Evolutionary conservation across 2,888 invertebrate genomes (phyloP), one percentile per base, ranked within the genome.

Genomic region (Rotaria macrura): DNA sequence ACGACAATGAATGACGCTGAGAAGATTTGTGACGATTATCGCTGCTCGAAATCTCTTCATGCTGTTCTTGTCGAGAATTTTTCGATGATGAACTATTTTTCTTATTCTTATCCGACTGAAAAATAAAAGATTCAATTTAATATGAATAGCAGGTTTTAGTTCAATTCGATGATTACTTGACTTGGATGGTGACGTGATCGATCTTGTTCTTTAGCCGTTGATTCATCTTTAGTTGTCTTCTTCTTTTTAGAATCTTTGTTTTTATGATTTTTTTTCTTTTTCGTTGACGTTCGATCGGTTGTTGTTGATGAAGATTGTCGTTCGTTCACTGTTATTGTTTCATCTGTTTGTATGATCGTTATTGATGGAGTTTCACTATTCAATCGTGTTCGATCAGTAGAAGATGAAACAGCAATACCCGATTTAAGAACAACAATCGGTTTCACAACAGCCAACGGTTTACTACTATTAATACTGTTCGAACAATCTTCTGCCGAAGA

Each of bases 391-490:
- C 55, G 55, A 57, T 57, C 55, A n/a, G 29, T 29, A 29, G 55
- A n/a, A 10, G 55, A 29, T 29, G 55, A n/a, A 10, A 25, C n/a
- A 7, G 10, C n/a, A 55, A 25, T 25, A n/a, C 55, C 55, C 55
- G 55, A 55, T 55, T 57, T 57, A 29, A 57, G n/a, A 55, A 55
- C 29, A 57, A 57, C 55, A 57, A 57, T 57, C 29, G 55, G 55
- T 29, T 57, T 57, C 9, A 57, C 55, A 29, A 57, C 55, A 12
- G 55, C 55, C 29, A 57, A 57, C 2, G 55, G 55, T 57, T 57
- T 57, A 57, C 55, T 57, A 57, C 55, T 57, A 57, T 57, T 57
- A 57, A 57, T 57, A 57, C 55, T 57, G 55, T 57, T 57, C 55
- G 55, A 57, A 57, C 5, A 29, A 57, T 57, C 55, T 29, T 57